These are phyloP conservation scores for Drosophila rufa DNA, from an alignment of 1,140 invertebrate species.

Conservation along the genomic window DNA sequence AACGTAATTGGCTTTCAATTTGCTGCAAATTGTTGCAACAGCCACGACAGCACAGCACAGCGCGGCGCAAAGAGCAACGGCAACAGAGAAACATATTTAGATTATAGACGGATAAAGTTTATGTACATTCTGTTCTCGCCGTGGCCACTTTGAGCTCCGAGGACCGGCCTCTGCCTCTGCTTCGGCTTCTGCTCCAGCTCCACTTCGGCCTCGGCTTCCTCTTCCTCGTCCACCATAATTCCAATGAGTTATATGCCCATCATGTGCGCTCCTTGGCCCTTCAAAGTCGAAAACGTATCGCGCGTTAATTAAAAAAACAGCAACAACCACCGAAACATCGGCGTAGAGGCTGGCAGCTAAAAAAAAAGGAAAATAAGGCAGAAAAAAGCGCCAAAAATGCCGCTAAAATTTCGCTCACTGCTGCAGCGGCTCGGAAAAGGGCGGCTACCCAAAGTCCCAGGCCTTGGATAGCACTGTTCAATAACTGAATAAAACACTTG, in stretches of 20 bases:
- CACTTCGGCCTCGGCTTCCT: conserved; percentile 12
- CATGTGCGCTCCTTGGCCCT: conserved; percentile 71
- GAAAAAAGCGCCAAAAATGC: conserved; percentile 80
- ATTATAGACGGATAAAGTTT: conserved; percentile 84
- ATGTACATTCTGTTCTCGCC: conserved; percentile 72
- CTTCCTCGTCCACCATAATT: conserved; percentile 62
- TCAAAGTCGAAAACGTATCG: conserved; percentile 76
- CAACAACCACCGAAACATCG: conserved; percentile 50
- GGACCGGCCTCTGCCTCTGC: conserved; percentile 14
- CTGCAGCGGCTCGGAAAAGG: conserved; percentile 42
- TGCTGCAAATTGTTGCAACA: conserved; percentile 83
- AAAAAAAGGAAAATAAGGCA: conserved; percentile 22
- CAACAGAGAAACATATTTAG: conserved; percentile 75
- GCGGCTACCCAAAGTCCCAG: conserved; percentile 41
- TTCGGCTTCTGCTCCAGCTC: conserved; percentile 15
- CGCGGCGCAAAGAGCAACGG: conserved; percentile 58
- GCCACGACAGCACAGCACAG: conserved; percentile 75
- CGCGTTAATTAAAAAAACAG: conserved; percentile 79
- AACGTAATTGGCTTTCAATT: conserved; percentile 84
- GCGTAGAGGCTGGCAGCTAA: conserved; percentile 12
- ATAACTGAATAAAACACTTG: conserved; percentile 82
- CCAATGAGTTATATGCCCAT: conserved; percentile 79
- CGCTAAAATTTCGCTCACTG: conserved; percentile 66
- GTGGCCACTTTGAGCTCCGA: conserved; percentile 30
- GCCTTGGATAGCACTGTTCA: conserved; percentile 60